Evolutionary conservation across 2,888 invertebrate genomes (phyloP).

Genomic region (Callimorpha dominula): DNA sequence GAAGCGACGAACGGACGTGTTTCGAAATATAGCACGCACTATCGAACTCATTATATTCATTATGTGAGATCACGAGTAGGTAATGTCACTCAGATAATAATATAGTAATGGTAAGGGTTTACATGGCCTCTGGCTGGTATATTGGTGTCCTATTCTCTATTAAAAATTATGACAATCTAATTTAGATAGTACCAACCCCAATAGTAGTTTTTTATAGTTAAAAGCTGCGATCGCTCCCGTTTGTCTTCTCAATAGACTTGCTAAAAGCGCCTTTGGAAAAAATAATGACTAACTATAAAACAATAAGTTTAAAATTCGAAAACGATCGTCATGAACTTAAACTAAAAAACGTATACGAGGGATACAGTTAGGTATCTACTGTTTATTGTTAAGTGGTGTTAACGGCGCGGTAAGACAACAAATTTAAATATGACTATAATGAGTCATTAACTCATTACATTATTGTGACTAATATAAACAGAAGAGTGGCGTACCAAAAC

Average conservation of each 20-base stretch:
- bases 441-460: too few species aligned
- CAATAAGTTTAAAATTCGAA: too few species aligned
- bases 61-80: slow-evolving; percentile 63
- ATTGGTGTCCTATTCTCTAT: slow-evolving; percentile 26
- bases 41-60: slow-evolving; percentile 74
- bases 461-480: too few species aligned
- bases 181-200: too few species aligned
- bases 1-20: slow-evolving; percentile 78
- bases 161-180: not conserved
- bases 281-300: too few species aligned
- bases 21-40: slow-evolving; percentile 80
- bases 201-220: too few species aligned
- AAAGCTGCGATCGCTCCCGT: too few species aligned
- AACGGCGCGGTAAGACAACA: not conserved
- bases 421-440: not conserved
- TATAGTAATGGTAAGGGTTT: slow-evolving; percentile 51
- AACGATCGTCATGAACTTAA: not conserved
- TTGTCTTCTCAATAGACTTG: too few species aligned
- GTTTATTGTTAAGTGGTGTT: not conserved
- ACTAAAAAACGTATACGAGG: not conserved
- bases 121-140: slow-evolving; percentile 43
- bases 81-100: slow-evolving; percentile 70
- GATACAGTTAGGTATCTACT: too few species aligned
- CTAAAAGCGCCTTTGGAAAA: too few species aligned
- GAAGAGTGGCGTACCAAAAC: not conserved